Conservation (phyloP, 35 echinoderm and acorn worm genomes). For the Patiria miniata region DNA sequence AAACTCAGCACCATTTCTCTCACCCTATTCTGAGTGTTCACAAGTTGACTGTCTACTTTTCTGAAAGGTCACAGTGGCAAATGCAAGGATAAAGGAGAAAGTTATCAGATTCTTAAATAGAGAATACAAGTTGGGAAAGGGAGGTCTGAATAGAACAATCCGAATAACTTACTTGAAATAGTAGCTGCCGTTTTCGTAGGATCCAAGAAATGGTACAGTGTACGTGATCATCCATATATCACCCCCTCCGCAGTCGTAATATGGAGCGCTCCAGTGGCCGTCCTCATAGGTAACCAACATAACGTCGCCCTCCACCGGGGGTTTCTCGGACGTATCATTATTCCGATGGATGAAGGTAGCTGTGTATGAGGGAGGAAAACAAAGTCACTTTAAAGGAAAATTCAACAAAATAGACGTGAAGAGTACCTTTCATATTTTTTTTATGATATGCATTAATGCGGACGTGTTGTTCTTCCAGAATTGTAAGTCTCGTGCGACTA, state of each 20-base stretch:
- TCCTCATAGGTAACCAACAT: constrained; percentile 85
- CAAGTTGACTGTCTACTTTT: too few species aligned
- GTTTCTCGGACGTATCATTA: constrained; percentile 53
- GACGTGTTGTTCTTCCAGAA: too few species aligned
- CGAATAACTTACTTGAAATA: constrained; percentile 90
- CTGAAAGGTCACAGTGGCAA: too few species aligned
- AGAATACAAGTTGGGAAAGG: background rate
- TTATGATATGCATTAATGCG: too few species aligned
- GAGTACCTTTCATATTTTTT: too few species aligned
- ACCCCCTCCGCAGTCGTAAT: constrained; percentile 95
- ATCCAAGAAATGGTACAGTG: constrained; percentile 90
- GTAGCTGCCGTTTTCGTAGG: constrained; percentile 72
- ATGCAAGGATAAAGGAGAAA: too few species aligned
- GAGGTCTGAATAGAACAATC: background rate
- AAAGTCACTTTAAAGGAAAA: too few species aligned
- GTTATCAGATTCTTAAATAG: too few species aligned
- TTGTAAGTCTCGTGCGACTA: too few species aligned
- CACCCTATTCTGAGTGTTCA: too few species aligned
- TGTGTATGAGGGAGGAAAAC: constrained; percentile 23
- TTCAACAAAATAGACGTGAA: too few species aligned
- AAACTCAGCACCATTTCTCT: too few species aligned
- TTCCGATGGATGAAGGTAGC: constrained; percentile 68
- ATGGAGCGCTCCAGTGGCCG: constrained; percentile 93
- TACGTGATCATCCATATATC: constrained; percentile 99
- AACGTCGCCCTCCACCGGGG: constrained; percentile 42